Conservation (phyloP, 92 coral and sea anemone species). For the Pocillopora grandis region DNA sequence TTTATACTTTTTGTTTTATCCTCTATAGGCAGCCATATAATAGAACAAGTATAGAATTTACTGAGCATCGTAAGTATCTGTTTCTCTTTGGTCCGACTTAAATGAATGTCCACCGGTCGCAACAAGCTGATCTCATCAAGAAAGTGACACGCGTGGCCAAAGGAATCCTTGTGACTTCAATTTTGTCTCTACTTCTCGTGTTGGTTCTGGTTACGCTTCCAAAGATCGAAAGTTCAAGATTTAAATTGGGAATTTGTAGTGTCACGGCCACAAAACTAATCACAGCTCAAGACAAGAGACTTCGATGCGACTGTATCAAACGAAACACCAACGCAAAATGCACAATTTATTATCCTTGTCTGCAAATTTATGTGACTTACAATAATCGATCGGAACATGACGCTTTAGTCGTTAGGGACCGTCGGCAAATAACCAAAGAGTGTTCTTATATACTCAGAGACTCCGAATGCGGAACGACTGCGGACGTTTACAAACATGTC, state of each 20-base stretch:
- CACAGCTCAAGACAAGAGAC: conserved; percentile 34
- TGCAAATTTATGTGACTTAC: conserved; percentile 50
- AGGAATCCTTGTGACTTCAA: conserved; percentile 24
- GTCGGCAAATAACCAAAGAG: conserved; percentile 54
- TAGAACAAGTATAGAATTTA: too few relatives aligned
- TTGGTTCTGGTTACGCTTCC: conserved; percentile 57
- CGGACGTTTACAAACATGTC: conserved; percentile 44
- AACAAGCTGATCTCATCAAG: conserved; percentile 4
- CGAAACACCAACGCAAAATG: conserved; percentile 42
- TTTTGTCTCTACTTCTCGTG: conserved; percentile 49
- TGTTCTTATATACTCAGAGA: conserved; percentile 67
- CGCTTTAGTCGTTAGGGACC: conserved; percentile 56
- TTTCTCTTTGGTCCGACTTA: neutral
- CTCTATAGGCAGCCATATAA: too few relatives aligned
- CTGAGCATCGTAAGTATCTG: too few relatives aligned
- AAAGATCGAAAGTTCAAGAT: conserved; percentile 52
- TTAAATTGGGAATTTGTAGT: conserved; percentile 40
- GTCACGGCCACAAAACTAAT: conserved; percentile 38
- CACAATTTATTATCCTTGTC: conserved; percentile 63
- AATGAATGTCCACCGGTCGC: neutral
- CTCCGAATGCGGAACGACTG: conserved; percentile 58
- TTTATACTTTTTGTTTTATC: too few relatives aligned
- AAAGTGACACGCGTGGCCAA: conserved; percentile 11
- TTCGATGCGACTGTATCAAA: conserved; percentile 44
- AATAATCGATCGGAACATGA: conserved; percentile 1